Base-by-base conservation (phyloP, 1,140 invertebrate genomes). In the Trachymyrmex cornetzi region DNA sequence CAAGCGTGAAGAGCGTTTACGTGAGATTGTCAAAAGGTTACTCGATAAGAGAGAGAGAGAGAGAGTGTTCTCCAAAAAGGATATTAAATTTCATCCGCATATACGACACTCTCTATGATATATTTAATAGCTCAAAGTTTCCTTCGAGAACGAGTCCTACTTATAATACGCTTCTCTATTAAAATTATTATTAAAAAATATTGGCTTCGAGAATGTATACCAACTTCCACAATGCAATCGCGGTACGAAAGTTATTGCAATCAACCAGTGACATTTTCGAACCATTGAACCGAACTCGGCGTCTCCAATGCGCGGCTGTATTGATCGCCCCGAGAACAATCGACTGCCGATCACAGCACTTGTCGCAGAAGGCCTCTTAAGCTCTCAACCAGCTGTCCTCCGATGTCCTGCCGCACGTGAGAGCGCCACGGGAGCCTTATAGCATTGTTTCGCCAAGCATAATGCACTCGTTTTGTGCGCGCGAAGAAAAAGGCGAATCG, bases 401-500 rank as follows among this genome's bases (percentile, higher is more conserved):
- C 69, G 44, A 57, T 77, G 69, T 75, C 71, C 81, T 63, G 61
- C 75, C 61, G 59, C 67, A 69, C 81, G 57, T 89, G 86, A 74
- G 86, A 88, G 81, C 77, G 34, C 66, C 19, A 38, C 77, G 75
- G n/a, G 59, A 89, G 77, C 63, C 72, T 79, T 75, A 67, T 77
- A 27, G 59, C 77, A 91, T 87, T 91, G 84, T 91, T 91, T 90
- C 85, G 75, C 19, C 30, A 24, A 64, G 85, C 87, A 90, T 90
- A 91, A 91, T 89, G 87, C 89, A 71, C 64, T 89, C 80, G 90
- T 84, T 87, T 85, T 87, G 75, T 88, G 86, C 89, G 50, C 67
- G 63, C 71, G 44, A 77, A 69, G 77, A 84, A 81, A 90, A 82
- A 38, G 66, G 34, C 55, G 77, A 88, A 86, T 87, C 72, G 86